Conservation (phyloP, 2,113 vertebrate species). For the Marcusenius ussheri region DNA sequence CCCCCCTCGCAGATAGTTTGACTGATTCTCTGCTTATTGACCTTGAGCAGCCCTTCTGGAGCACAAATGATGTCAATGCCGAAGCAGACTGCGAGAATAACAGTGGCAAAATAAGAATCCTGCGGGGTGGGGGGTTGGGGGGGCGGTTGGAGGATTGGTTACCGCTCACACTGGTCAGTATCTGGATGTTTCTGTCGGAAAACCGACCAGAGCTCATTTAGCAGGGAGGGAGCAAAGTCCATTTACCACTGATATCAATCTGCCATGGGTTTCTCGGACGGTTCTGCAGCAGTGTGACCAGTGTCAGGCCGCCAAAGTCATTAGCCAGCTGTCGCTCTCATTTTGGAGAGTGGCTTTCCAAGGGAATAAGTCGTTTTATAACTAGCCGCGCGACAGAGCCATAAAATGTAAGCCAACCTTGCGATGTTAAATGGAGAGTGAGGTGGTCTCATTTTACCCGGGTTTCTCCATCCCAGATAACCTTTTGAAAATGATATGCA, state of each 20-base stretch:
- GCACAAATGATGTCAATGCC: neutral
- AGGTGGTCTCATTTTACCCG: neutral
- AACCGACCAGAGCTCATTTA: neutral
- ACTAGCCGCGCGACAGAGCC: neutral
- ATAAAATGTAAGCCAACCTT: neutral
- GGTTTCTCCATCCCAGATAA: neutral
- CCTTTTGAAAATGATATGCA: neutral
- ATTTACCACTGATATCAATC: conserved; percentile 3
- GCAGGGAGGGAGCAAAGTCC: neutral
- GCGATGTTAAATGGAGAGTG: neutral
- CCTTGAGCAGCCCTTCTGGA: neutral
- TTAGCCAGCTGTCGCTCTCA: conserved; percentile 5
- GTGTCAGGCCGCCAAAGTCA: neutral
- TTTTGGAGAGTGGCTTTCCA: conserved; percentile 1
- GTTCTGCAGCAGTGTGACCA: neutral
- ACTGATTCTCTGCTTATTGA: neutral
- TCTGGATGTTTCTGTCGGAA: neutral
- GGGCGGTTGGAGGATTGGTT: neutral
- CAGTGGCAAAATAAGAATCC: neutral
- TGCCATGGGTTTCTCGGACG: neutral
- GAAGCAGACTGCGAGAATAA: neutral
- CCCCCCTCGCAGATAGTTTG: neutral
- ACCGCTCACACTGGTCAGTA: neutral
- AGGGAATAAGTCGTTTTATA: conserved; percentile 3
- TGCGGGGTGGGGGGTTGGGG: neutral